Percentiles rank a stretch among this genome's conserved stretches.
These are phyloP conservation scores for Excalfactoria chinensis DNA, from an alignment of 2,113 vertebrate genomes.

Conservation along the genomic window DNA sequence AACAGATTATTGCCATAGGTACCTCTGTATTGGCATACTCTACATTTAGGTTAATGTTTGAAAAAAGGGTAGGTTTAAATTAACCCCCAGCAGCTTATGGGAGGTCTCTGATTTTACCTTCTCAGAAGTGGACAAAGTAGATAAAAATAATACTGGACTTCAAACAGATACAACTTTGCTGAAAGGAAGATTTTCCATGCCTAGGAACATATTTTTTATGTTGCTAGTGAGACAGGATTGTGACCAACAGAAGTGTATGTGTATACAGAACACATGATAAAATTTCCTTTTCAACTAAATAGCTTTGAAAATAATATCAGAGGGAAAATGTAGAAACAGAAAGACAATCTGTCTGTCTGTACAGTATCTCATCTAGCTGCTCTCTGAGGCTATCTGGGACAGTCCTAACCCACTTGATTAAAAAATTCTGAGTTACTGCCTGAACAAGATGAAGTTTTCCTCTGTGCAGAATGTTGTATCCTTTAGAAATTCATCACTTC, in stretches of 20 bases:
- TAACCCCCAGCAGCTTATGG: neutral
- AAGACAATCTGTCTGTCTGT: neutral
- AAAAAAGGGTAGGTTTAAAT: neutral
- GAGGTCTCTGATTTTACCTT: neutral
- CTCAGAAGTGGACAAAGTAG: neutral
- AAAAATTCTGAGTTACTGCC: conserved; percentile 6
- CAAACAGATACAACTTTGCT: neutral
- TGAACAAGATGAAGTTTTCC: neutral
- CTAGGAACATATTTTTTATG: neutral
- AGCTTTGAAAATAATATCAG: neutral
- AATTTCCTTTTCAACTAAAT: neutral
- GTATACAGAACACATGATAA: neutral
- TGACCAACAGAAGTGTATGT: neutral
- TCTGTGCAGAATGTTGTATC: neutral
- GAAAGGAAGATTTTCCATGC: neutral
- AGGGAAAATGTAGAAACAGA: neutral
- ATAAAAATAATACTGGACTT: neutral
- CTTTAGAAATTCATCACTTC: neutral
- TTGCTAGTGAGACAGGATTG: neutral
- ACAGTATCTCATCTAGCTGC: neutral
- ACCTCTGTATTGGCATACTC: neutral
- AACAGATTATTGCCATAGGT: neutral
- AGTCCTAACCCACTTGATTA: conserved; percentile 17
- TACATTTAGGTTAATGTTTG: neutral
- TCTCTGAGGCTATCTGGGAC: neutral